A percentile compares a stretch with the other conserved stretches of the same genome.
These are phyloP conservation scores for Cheilosia grossa DNA, from an alignment of 2,888 invertebrate genomes.

Conservation along the genomic window DNA sequence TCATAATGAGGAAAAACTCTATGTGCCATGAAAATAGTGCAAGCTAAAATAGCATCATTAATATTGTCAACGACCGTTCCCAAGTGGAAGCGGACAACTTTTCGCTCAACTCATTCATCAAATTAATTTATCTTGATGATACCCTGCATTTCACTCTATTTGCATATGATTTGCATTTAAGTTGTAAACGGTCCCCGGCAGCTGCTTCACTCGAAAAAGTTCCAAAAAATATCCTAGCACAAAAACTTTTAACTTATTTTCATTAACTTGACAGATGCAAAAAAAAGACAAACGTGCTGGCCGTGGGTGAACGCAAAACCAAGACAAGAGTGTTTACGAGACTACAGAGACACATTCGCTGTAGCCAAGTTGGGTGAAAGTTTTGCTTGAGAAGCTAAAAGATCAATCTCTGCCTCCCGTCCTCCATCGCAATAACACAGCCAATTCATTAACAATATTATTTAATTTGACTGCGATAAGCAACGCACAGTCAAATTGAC, in stretches of 20 bases:
- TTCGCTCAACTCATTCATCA: conserved; percentile 44
- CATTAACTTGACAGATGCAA: conserved; percentile 34
- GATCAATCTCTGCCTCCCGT: conserved; percentile 10
- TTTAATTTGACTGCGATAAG: conserved; percentile 28
- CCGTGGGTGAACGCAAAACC: conserved; percentile 1
- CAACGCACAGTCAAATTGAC: conserved; percentile 2
- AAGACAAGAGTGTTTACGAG: conserved; percentile 3
- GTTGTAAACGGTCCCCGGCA: conserved; percentile 30
- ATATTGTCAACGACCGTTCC: conserved; percentile 20
- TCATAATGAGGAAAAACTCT: conserved; percentile 6
- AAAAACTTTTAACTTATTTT: conserved; percentile 56
- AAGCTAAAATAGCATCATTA: conserved; percentile 3
- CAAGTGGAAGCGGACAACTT: conserved; percentile 39
- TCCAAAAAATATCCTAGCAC: conserved; percentile 22
- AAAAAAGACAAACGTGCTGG: neutral
- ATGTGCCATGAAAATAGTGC: neutral
- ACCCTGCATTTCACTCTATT: conserved; percentile 34
- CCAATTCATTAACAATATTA: conserved; percentile 11
- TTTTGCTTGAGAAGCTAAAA: conserved; percentile 53
- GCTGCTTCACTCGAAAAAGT: conserved; percentile 26
- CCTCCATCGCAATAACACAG: neutral
- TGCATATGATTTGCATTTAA: conserved; percentile 66
- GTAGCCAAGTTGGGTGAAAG: conserved; percentile 53
- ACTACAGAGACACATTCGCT: conserved; percentile 25
- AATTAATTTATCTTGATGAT: conserved; percentile 54